Conservation (phyloP, 2,797 vertebrate species). For the Chelmon rostratus region DNA sequence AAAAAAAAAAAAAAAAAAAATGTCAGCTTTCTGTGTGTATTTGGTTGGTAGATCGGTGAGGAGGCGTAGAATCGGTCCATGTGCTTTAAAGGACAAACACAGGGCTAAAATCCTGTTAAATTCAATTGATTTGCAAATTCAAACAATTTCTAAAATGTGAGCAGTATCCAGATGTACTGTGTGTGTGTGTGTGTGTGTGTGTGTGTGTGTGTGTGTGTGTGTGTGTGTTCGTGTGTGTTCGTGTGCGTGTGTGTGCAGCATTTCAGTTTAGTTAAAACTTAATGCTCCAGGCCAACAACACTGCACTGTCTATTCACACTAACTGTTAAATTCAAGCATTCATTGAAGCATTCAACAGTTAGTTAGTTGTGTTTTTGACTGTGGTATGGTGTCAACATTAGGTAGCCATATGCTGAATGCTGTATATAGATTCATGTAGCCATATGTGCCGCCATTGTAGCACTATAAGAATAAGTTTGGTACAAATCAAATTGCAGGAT, state of each 20-base stretch:
- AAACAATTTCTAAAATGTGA: neutral
- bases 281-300: neutral
- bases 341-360: neutral
- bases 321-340: neutral
- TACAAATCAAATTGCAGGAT: neutral
- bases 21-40: conserved; percentile 25
- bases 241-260: neutral
- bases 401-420: neutral
- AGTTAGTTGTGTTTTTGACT: neutral
- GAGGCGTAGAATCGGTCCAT: neutral
- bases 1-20: conserved; percentile 38
- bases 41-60: neutral
- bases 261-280: neutral
- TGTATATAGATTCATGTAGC: neutral
- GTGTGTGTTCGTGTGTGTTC: no score
- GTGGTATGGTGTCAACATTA: neutral
- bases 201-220: neutral
- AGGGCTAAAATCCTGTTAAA: neutral
- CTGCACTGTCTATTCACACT: neutral
- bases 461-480: neutral
- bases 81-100: neutral
- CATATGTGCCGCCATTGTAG: neutral
- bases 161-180: neutral
- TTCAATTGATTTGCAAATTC: neutral
- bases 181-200: neutral